phyloP scores from a whole-genome alignment of 2,888 invertebrate species.

The Oligia fasciuncula region DNA sequence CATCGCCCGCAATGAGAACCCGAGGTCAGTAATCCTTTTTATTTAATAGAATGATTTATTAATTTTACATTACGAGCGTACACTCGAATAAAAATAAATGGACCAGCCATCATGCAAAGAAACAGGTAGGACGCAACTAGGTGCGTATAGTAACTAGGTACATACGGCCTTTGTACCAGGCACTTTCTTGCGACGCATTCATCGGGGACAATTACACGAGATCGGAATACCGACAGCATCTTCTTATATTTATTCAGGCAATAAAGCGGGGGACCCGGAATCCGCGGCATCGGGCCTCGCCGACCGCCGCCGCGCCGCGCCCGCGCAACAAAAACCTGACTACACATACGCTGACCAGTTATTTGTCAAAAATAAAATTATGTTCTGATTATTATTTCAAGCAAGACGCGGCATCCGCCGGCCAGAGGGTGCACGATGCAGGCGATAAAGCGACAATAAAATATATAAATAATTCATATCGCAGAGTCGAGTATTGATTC shows the following conservation, averaged over 20 bases:
- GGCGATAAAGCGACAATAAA: conserved; percentile 89
- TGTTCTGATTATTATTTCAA: conserved; percentile 88
- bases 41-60: conserved; percentile 55
- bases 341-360: conserved; percentile 80
- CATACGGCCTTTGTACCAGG: conserved; percentile 58
- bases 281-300: conserved; percentile 69
- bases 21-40: conserved; percentile 48
- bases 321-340: conserved; percentile 76
- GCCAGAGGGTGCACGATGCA: conserved; percentile 75
- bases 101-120: conserved; percentile 46
- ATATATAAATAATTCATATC: conserved; percentile 89
- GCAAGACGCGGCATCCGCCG: conserved; percentile 71
- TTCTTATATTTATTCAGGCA: conserved; percentile 78
- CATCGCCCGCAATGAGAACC: conserved; percentile 19
- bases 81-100: conserved; percentile 45
- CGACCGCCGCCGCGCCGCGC: conserved; percentile 62
- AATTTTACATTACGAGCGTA: conserved; percentile 58
- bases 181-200: conserved; percentile 69
- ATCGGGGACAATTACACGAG: conserved; percentile 75
- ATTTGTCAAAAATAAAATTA: conserved; percentile 90
- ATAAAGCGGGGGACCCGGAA: conserved; percentile 72
- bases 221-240: conserved; percentile 74
- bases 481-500: conserved; percentile 86
- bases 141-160: conserved; percentile 27
- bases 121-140: conserved; percentile 50